These are phyloP conservation scores for Basileuterus tristriatus DNA, from an alignment of 2,797 vertebrate genomes.

Conservation along the genomic window DNA sequence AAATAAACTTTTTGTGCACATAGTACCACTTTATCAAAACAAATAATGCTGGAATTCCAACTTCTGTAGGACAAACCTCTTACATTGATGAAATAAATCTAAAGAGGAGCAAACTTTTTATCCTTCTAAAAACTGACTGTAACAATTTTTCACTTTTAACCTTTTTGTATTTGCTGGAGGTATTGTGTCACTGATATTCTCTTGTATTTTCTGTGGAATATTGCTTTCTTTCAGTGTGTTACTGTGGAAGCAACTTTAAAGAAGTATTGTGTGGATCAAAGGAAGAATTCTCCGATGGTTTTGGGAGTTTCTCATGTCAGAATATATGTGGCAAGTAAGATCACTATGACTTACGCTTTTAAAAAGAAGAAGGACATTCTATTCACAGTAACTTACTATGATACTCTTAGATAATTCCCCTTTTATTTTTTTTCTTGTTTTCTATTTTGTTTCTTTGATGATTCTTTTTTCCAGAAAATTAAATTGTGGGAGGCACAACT, in stretches of 20 bases:
- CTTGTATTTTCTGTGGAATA: background rate
- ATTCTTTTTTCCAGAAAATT: slow-evolving; percentile 80
- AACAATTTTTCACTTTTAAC: background rate
- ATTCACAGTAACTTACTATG: background rate
- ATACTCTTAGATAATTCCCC: background rate
- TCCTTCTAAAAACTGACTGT: background rate
- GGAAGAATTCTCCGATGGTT: slow-evolving; percentile 83
- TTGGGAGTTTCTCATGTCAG: slow-evolving; percentile 89
- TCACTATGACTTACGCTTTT: background rate
- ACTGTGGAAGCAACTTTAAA: slow-evolving; percentile 84
- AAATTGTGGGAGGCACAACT: slow-evolving; percentile 88
- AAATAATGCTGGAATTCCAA: background rate
- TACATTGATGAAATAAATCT: background rate
- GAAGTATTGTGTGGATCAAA: slow-evolving; percentile 89
- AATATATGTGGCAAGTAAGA: slow-evolving; percentile 92
- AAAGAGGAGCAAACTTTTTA: background rate
- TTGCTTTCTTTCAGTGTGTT: slow-evolving; percentile 83
- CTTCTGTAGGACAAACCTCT: background rate
- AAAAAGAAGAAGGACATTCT: background rate
- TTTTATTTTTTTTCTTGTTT: background rate
- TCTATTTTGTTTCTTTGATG: background rate
- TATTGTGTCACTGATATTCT: background rate
- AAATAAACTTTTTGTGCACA: background rate
- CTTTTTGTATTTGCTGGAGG: background rate
- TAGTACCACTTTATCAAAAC: background rate